These are phyloP conservation scores for Corydoras sp. DNA, from an alignment of 2,113 vertebrate genomes.

Conservation along the genomic window DNA sequence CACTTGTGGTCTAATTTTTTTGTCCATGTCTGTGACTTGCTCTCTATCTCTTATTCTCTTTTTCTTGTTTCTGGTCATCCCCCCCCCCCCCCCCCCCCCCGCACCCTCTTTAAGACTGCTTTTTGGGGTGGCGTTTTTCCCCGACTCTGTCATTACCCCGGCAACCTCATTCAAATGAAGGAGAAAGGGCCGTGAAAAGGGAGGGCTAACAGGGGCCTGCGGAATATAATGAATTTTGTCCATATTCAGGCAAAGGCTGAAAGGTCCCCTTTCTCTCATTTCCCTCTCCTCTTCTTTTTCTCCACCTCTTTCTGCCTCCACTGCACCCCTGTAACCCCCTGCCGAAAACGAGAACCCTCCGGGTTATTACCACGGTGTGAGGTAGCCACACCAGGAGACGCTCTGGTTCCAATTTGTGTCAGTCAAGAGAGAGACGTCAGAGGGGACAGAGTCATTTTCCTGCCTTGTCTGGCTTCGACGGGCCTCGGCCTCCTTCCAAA, in stretches of 20 bases:
- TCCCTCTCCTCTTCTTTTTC: slow-evolving; percentile 48
- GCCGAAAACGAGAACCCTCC: slow-evolving; percentile 17
- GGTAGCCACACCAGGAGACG: slow-evolving; percentile 48
- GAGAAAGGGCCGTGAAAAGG: slow-evolving; percentile 72
- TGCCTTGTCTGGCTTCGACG: slow-evolving; percentile 51
- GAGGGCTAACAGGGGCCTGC: slow-evolving; percentile 65
- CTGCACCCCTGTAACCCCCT: neutral
- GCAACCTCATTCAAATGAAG: slow-evolving; percentile 74
- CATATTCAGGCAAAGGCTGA: slow-evolving; percentile 72
- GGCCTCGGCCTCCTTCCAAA: slow-evolving; percentile 45
- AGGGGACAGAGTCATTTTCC: slow-evolving; percentile 60
- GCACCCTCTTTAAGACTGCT: slow-evolving; percentile 40
- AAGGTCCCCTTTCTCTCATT: slow-evolving; percentile 63
- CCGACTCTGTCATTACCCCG: slow-evolving; percentile 67
- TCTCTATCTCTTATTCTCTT: slow-evolving; percentile 33
- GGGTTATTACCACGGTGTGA: slow-evolving; percentile 55
- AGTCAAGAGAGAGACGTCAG: slow-evolving; percentile 51
- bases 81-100: slow-evolving; percentile 16
- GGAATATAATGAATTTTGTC: slow-evolving; percentile 78
- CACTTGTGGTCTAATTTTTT: neutral
- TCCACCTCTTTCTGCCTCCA: slow-evolving; percentile 44
- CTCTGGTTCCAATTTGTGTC: slow-evolving; percentile 70
- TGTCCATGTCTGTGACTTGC: slow-evolving; percentile 32
- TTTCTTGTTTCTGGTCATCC: neutral
- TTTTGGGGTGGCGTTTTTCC: slow-evolving; percentile 65